phyloP scores from a whole-genome alignment of 2,888 invertebrate species.

The Thereva unica region DNA sequence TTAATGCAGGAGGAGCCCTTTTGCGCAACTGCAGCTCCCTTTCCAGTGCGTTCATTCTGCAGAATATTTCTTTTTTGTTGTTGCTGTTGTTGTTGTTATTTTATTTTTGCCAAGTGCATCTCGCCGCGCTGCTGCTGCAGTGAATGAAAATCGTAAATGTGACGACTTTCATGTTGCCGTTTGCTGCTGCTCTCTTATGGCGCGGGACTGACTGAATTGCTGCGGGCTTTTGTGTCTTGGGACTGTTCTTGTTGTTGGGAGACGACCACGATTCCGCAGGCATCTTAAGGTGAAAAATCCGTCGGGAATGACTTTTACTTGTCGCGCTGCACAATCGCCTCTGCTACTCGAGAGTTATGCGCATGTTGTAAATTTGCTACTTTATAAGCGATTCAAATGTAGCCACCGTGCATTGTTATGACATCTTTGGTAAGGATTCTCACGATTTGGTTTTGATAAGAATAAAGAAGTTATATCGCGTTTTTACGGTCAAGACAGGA shows the following conservation, averaged over 20 bases:
- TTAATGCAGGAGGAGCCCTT: background rate
- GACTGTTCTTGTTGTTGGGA: background rate
- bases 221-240: conserved; percentile 18
- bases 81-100: no score
- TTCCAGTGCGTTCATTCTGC: no score
- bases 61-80: no score
- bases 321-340: conserved; percentile 16
- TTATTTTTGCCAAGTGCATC: no score
- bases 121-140: background rate
- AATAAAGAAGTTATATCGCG: background rate
- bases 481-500: no score
- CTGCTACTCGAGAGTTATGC: conserved; percentile 10
- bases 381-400: conserved; percentile 26
- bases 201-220: background rate
- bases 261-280: background rate
- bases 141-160: conserved; percentile 28
- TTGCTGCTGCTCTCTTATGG: background rate
- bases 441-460: conserved; percentile 8
- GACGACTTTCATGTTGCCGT: conserved; percentile 28
- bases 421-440: background rate
- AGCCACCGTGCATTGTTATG: conserved; percentile 23
- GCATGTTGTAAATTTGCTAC: conserved; percentile 26
- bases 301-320: conserved; percentile 17
- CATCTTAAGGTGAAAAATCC: conserved; percentile 11
- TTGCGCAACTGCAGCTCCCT: no score